These are phyloP conservation scores for Antrozous pallidus DNA, from an alignment of 2,797 vertebrate genomes.

Conservation along the genomic window DNA sequence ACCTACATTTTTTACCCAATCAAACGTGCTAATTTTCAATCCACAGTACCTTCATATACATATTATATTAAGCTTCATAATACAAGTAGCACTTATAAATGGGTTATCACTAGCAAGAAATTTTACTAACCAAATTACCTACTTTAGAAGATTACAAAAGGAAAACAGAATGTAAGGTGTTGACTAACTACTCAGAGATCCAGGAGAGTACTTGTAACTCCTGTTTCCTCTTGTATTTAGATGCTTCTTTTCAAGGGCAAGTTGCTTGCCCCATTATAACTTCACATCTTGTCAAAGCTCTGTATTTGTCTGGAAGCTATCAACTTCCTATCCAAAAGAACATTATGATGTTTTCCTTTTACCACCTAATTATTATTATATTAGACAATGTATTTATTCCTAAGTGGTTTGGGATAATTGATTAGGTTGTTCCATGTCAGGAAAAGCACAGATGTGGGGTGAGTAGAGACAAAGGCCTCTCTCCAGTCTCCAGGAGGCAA, in stretches of 20 bases:
- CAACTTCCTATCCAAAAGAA: conserved; percentile 63
- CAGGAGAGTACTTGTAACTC: background rate
- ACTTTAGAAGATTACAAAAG: background rate
- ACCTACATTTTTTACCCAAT: background rate
- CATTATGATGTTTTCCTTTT: conserved; percentile 78
- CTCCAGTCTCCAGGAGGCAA: conserved; percentile 80
- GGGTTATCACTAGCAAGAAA: background rate
- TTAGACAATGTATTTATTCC: conserved; percentile 81
- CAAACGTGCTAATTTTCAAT: background rate
- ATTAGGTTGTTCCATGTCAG: conserved; percentile 87
- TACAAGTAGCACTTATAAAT: background rate
- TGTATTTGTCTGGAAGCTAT: conserved; percentile 69
- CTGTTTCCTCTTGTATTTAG: background rate
- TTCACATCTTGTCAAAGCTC: background rate
- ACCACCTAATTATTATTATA: conserved; percentile 79
- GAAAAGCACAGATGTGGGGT: conserved; percentile 90
- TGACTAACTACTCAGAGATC: background rate
- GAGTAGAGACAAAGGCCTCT: conserved; percentile 58
- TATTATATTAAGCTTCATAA: background rate
- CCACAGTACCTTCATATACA: background rate
- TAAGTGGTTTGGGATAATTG: conserved; percentile 78
- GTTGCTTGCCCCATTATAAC: background rate
- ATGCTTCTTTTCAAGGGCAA: background rate
- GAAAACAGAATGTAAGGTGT: background rate
- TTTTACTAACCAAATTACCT: background rate